Base-by-base conservation (phyloP, 2,113 vertebrate species). In the Andinoacara biseriatus region DNA sequence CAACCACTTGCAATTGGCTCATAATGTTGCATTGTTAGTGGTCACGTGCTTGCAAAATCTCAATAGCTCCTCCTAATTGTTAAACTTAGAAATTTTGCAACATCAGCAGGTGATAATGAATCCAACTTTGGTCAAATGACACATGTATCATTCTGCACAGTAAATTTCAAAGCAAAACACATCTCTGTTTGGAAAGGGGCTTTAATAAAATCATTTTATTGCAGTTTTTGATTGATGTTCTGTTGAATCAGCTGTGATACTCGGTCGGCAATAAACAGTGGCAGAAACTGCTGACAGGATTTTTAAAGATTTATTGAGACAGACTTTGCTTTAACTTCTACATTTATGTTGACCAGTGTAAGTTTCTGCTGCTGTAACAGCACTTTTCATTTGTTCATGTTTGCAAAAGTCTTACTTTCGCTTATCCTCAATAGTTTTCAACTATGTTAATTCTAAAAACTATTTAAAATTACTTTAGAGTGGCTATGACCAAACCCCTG, bases 261-360 rank as follows among this genome's bases (percentile, higher is more conserved):
- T 72, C 46, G 8, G 67, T n/a, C 46, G 33, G 26, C 52, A 14
- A 54, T 54, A 72, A 72, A 54, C 10, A 11, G 26, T 31, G 67
- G 26, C 46, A 52, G 3, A 72, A 72, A 72, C 26, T 54, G 67
- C 67, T 72, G 67, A 72, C 10, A 1, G 18, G 26, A 54, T 54
- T 72, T 72, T n/a, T 54, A 9, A 72, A 72, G 67, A 72, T 54
- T 72, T 72, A 72, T 72, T 72, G 67, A 72, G 46, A 54, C 10
- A 54, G 67, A 72, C 54, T 54, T 72, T 54, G 46, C 33, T 72
- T 54, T 54, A 14, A 6, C 67, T 14, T 72, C 46, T n/a, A 72
- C 26, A 52, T 72, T 72, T 72, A 54, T 72, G 46, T 72, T 72
- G 67, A 69, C 65, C 65, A 29, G 17, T 54, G 10, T 29, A 54